Conservation (phyloP, 2,888 invertebrate species). For the Apodemia zela region DNA sequence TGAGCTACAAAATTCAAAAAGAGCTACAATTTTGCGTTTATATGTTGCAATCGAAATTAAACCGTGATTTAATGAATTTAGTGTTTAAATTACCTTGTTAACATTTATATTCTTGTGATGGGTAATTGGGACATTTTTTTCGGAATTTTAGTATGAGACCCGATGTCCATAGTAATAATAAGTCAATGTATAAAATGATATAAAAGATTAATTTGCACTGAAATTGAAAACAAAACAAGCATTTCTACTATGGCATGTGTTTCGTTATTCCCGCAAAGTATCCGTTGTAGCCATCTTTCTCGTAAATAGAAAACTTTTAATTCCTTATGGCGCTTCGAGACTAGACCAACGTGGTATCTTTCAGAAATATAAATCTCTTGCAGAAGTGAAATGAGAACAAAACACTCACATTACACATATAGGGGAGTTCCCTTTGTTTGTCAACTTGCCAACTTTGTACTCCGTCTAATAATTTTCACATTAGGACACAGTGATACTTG, state of each 20-base stretch:
- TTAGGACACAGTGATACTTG: slow-evolving; percentile 30
- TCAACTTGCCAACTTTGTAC: slow-evolving; percentile 42
- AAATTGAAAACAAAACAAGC: neutral
- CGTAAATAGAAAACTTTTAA: neutral
- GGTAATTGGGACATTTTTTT: no score
- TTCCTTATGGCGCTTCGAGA: neutral
- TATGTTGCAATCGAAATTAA: no score
- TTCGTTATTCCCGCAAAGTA: neutral
- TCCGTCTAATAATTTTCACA: slow-evolving; percentile 39
- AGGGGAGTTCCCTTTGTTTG: slow-evolving; percentile 41
- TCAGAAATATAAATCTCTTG: neutral
- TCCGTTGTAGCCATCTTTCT: neutral
- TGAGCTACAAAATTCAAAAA: no score
- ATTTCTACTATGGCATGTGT: neutral
- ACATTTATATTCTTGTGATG: no score
- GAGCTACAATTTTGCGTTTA: no score
- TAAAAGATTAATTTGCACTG: no score
- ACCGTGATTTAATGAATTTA: no score
- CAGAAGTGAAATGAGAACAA: slow-evolving; percentile 30
- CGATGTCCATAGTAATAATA: no score
- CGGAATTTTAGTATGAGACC: no score
- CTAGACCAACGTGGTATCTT: neutral
- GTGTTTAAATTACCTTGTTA: no score
- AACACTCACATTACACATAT: slow-evolving; percentile 26
- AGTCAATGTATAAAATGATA: no score